Evolutionary conservation across 2,797 vertebrate genomes (phyloP).

Genomic region (Tapera naevia): DNA sequence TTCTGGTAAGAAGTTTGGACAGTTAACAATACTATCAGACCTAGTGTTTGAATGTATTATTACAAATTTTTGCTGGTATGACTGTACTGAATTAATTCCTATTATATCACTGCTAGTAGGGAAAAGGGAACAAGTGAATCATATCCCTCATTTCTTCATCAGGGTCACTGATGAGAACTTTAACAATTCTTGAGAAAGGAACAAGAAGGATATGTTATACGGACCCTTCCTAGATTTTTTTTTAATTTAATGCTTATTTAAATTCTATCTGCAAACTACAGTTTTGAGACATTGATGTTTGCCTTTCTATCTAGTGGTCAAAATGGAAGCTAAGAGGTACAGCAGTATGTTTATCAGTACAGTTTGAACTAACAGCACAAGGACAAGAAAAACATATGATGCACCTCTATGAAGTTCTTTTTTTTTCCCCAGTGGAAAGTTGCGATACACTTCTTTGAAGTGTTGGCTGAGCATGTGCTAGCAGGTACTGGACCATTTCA

Average conservation of each 20-base stretch:
- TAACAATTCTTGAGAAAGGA: constrained; percentile 1
- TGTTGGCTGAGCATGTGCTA: neutral
- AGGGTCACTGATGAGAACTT: neutral
- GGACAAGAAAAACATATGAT: neutral
- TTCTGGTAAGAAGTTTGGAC: neutral
- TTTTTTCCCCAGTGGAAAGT: neutral
- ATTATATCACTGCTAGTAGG: neutral
- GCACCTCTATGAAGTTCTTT: neutral
- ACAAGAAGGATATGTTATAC: neutral
- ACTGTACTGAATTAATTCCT: neutral
- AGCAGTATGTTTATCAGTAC: neutral
- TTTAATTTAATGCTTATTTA: neutral
- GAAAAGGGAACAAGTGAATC: constrained; percentile 5
- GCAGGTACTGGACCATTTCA: neutral
- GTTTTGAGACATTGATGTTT: neutral
- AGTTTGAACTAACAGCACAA: neutral
- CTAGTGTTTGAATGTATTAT: neutral
- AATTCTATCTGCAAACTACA: neutral
- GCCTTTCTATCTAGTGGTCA: neutral
- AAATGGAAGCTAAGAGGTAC: neutral
- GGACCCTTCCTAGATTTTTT: neutral
- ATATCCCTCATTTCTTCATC: constrained; percentile 7
- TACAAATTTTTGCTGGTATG: neutral
- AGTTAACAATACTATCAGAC: neutral
- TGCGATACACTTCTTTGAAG: neutral